Percentiles rank a stretch among this genome's conserved stretches.
Evolutionary conservation across 2,888 invertebrate genomes (phyloP).

Genomic region (Athalia circularis): DNA sequence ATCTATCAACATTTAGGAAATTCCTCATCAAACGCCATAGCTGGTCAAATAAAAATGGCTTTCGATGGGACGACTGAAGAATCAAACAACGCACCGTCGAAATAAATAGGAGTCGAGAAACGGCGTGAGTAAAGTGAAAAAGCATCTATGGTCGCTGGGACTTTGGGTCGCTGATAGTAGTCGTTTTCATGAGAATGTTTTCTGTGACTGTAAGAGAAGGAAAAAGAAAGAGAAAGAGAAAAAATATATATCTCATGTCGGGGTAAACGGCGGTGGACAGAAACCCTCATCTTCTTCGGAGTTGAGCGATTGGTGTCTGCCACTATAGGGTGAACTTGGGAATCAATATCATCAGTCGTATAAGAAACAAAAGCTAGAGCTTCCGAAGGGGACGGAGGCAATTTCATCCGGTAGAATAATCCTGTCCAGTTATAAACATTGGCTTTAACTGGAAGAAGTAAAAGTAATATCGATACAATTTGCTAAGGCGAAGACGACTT

Average conservation of each 20-base stretch:
- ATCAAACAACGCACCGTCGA: too few species aligned
- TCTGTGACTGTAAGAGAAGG: background rate
- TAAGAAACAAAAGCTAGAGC: background rate
- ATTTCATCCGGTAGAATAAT: conserved; percentile 4
- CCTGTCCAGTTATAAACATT: background rate
- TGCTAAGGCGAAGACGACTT: background rate
- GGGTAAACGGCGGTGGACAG: conserved; percentile 17
- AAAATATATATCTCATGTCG: conserved; percentile 7
- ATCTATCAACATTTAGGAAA: background rate
- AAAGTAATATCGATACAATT: background rate
- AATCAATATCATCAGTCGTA: conserved; percentile 34
- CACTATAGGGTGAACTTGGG: conserved; percentile 6
- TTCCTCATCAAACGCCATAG: background rate
- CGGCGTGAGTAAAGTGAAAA: too few species aligned
- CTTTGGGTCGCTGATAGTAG: background rate
- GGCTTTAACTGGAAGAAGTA: background rate
- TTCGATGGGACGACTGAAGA: background rate
- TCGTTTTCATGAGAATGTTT: background rate
- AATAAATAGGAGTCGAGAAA: too few species aligned
- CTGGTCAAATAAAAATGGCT: background rate
- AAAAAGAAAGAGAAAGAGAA: background rate
- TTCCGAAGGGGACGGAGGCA: background rate
- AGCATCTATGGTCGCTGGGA: too few species aligned
- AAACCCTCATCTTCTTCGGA: conserved; percentile 11
- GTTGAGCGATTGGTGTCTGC: conserved; percentile 33